A percentile compares a stretch with the other conserved stretches of the same genome.
Conservation (phyloP, 2,888 invertebrate genomes). For the Pseudococcus viburni region DNA sequence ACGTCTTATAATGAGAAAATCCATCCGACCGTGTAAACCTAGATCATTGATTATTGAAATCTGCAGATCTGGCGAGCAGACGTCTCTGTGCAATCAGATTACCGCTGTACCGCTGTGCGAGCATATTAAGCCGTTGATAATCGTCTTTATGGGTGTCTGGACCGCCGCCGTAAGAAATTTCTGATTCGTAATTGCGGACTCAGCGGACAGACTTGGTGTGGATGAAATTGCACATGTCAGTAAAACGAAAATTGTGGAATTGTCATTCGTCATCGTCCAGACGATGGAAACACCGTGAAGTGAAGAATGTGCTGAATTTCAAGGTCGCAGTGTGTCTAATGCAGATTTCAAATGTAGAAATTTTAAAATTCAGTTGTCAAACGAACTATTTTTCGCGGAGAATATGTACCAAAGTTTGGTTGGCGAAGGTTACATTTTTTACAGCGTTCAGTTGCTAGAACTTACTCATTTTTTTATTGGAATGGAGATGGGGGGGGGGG, state of each 20-base stretch:
- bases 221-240: not conserved
- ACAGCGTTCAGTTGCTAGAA: no score
- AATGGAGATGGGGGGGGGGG: no score
- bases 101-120: not conserved
- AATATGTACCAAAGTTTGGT: no score
- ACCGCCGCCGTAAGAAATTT: not conserved
- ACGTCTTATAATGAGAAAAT: not conserved
- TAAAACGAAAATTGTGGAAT: not conserved
- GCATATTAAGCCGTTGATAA: not conserved
- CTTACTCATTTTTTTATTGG: no score
- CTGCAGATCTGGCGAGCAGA: not conserved
- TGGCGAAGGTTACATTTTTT: no score
- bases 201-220: not conserved
- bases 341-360: no score
- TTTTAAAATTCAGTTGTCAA: no score
- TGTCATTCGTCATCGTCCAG: not conserved
- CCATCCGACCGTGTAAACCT: not conserved
- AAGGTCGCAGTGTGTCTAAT: no score
- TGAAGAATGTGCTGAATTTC: no score
- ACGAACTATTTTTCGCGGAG: no score
- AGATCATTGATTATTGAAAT: not conserved
- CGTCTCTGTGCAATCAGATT: not conserved
- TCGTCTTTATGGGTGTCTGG: not conserved
- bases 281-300: not conserved
- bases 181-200: not conserved